Conservation (phyloP, 2,797 vertebrate genomes). For the Liparis tanakae region DNA sequence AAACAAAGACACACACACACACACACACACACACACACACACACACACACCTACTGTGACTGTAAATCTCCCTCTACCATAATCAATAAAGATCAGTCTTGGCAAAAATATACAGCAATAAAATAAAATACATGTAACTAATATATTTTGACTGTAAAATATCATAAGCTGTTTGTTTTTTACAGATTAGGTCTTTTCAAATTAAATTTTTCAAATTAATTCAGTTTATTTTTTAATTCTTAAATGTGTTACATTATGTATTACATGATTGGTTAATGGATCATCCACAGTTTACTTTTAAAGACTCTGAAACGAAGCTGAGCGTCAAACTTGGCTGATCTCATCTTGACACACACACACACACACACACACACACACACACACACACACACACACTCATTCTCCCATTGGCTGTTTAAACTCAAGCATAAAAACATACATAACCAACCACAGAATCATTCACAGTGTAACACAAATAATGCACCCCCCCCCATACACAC, state of each 20-base stretch:
- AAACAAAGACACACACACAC: conserved; percentile 42
- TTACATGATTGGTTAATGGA: not conserved
- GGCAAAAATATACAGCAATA: not conserved
- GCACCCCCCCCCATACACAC: no score
- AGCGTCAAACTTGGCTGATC: not conserved
- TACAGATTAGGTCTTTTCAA: not conserved
- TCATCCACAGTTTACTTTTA: not conserved
- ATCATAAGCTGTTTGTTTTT: not conserved
- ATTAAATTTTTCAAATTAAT: not conserved
- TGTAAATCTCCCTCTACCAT: not conserved
- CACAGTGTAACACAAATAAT: no score
- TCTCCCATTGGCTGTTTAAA: not conserved
- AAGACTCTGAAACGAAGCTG: not conserved
- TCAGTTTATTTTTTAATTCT: not conserved
- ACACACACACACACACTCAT: no score
- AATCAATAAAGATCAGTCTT: not conserved
- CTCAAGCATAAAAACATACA: no score
- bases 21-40: conserved; percentile 9
- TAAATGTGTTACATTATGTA: not conserved
- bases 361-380: not conserved
- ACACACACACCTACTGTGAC: not conserved
- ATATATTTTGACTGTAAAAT: not conserved
- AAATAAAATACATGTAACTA: not conserved
- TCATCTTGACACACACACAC: no score
- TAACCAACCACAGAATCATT: no score